Conservation (phyloP, 53 echinoderm and acorn worm species). For the Holothuria scabra region DNA sequence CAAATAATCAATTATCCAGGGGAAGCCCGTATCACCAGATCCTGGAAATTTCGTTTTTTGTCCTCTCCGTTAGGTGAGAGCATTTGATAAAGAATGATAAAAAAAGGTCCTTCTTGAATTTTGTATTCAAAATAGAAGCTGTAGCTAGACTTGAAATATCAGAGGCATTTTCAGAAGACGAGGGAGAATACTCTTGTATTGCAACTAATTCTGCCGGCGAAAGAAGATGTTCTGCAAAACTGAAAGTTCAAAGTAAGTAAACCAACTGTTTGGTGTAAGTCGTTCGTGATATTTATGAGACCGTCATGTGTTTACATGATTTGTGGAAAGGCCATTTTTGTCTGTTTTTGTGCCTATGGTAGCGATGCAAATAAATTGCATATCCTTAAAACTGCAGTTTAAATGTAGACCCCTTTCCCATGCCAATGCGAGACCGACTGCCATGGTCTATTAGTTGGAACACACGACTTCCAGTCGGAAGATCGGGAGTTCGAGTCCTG, state of each 20-base stretch:
- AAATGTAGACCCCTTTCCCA: too few relatives aligned
- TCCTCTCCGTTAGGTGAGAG: background rate
- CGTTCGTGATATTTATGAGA: too few relatives aligned
- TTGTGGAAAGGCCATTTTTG: too few relatives aligned
- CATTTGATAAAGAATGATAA: background rate
- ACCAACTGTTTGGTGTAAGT: too few relatives aligned
- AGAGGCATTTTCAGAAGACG: constrained; percentile 96
- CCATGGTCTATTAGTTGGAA: too few relatives aligned
- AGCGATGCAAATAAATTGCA: too few relatives aligned
- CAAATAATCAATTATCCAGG: background rate
- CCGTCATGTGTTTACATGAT: too few relatives aligned
- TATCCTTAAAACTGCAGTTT: too few relatives aligned
- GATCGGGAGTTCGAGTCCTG: too few relatives aligned
- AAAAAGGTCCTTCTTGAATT: background rate
- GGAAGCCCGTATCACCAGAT: background rate
- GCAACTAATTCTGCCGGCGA: constrained; percentile 79
- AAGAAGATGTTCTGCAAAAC: constrained; percentile 65
- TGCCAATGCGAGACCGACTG: too few relatives aligned
- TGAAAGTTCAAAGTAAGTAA: constrained; percentile 73
- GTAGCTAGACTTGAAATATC: constrained; percentile 81
- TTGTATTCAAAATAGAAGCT: constrained; percentile 43
- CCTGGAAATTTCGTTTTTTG: background rate
- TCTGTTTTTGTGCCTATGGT: too few relatives aligned
- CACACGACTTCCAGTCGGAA: too few relatives aligned
- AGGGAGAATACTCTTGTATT: constrained; percentile 89